These are phyloP conservation scores for Streptopelia turtur DNA, from an alignment of 2,797 vertebrate species.

Conservation along the genomic window DNA sequence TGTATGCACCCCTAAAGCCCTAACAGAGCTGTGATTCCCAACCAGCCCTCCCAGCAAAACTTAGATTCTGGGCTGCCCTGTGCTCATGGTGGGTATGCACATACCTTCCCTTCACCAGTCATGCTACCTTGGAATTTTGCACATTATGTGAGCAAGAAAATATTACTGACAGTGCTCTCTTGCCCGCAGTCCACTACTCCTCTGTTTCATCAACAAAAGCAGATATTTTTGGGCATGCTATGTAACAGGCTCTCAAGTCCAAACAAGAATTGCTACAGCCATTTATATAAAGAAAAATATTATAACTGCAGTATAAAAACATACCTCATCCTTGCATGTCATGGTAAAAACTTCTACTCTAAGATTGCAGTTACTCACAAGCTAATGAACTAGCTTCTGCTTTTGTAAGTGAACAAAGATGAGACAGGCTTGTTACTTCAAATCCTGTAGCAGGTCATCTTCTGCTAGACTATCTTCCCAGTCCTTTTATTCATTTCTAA, in stretches of 20 bases:
- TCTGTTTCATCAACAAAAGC: neutral
- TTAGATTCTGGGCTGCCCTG: neutral
- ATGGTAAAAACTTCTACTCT: neutral
- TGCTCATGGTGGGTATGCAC: neutral
- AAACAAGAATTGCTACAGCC: neutral
- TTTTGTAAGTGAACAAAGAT: neutral
- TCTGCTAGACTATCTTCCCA: neutral
- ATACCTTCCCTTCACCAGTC: neutral
- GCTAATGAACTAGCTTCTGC: neutral
- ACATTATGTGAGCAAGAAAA: neutral
- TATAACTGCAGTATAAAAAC: neutral
- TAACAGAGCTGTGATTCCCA: neutral
- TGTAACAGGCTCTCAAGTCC: neutral
- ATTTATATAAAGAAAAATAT: neutral
- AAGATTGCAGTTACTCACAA: neutral
- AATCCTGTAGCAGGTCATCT: neutral
- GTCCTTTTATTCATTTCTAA: neutral
- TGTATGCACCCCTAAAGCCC: neutral
- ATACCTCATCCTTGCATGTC: rapidly evolving
- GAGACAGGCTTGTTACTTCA: neutral
- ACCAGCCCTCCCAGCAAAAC: neutral
- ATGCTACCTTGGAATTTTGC: neutral
- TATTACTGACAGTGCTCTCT: neutral
- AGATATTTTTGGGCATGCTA: neutral
- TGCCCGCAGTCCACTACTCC: rapidly evolving